Evolutionary conservation across 1,140 invertebrate genomes (phyloP).

Genomic region (Drosophila erecta): DNA sequence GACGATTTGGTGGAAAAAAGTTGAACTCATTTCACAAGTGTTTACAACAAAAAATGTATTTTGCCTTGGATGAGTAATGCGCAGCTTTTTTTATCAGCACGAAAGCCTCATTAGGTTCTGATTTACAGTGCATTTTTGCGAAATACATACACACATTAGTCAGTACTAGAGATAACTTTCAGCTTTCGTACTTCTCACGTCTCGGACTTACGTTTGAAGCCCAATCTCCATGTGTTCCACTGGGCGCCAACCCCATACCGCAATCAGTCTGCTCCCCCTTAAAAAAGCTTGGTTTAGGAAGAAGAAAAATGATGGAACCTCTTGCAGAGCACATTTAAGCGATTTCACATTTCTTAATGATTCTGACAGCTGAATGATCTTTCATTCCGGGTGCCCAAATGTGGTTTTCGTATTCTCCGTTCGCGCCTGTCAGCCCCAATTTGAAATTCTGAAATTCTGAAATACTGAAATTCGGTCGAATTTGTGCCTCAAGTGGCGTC

Average conservation of each 20-base stretch:
- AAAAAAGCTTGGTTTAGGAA: constrained; percentile 63
- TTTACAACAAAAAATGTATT: constrained; percentile 5
- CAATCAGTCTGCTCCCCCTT: constrained; percentile 3
- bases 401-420: constrained; percentile 46
- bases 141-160: neutral
- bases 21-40: constrained; percentile 34
- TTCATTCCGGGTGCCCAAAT: constrained; percentile 58
- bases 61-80: neutral
- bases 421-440: constrained; percentile 45
- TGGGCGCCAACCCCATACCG: constrained; percentile 31
- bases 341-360: constrained; percentile 81
- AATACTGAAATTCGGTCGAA: constrained; percentile 33
- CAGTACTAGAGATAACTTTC: neutral
- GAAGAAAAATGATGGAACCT: constrained; percentile 28
- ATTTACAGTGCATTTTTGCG: neutral
- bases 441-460: constrained; percentile 17
- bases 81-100: neutral
- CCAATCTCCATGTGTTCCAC: constrained; percentile 51
- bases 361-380: constrained; percentile 82
- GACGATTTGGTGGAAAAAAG: constrained; percentile 18
- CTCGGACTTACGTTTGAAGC: constrained; percentile 8
- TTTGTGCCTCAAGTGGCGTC: constrained; percentile 61
- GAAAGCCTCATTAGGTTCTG: neutral
- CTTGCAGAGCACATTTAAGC: constrained; percentile 63
- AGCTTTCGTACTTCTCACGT: too few species aligned